These are phyloP conservation scores for Phacellophora camtschatica DNA, from an alignment of 30 jellyfish, hydroid and myxozoan genomes.

Conservation along the genomic window DNA sequence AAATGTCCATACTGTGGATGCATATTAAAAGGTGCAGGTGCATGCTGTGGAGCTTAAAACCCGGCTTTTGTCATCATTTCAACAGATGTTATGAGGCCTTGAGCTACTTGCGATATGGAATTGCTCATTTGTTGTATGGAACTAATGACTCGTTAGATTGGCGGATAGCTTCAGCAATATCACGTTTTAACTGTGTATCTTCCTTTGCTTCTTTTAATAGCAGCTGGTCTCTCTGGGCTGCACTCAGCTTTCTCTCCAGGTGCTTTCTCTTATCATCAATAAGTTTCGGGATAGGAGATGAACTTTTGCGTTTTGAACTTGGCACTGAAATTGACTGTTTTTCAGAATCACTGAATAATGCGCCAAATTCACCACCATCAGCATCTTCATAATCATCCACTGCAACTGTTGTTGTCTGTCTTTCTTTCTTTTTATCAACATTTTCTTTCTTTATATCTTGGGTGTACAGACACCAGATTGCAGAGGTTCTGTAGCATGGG, in stretches of 20 bases:
- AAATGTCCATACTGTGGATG: constrained; percentile 42
- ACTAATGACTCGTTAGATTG: constrained; percentile 24
- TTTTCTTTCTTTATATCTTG: not conserved
- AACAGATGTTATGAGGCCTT: constrained; percentile 45
- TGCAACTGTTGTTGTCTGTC: not conserved
- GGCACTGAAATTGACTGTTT: not conserved
- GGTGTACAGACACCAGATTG: constrained; percentile 22
- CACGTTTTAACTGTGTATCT: constrained; percentile 38
- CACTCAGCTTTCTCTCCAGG: constrained; percentile 33
- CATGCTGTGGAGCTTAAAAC: constrained; percentile 20
- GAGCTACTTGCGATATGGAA: constrained; percentile 28
- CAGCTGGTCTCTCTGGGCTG: constrained; percentile 38
- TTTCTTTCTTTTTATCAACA: constrained; percentile 4
- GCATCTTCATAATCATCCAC: not conserved
- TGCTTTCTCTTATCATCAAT: constrained; percentile 56
- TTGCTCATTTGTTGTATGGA: constrained; percentile 26
- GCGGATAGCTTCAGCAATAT: constrained; percentile 29
- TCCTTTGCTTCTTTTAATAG: constrained; percentile 24
- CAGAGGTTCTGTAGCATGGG: no score
- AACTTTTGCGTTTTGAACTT: constrained; percentile 14
- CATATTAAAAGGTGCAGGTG: constrained; percentile 29
- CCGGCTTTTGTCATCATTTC: constrained; percentile 40
- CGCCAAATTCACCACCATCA: not conserved
- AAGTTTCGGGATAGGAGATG: constrained; percentile 40
- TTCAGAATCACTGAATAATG: not conserved